These are phyloP conservation scores for Chiloscyllium punctatum DNA, from an alignment of 2,797 vertebrate species.

Conservation along the genomic window DNA sequence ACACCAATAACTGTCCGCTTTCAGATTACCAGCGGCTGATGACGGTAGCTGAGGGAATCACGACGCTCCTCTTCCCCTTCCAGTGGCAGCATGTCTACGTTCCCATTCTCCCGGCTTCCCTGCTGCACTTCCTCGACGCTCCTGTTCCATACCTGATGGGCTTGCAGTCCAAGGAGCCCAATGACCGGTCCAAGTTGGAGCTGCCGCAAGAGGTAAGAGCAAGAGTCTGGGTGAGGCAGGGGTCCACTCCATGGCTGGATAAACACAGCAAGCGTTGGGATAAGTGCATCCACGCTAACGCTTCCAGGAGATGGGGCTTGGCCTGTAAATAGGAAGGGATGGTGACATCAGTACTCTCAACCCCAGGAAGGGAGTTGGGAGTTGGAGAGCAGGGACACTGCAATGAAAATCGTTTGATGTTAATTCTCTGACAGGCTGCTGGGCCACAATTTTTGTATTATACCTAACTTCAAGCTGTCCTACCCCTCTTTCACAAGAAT, in stretches of 20 bases:
- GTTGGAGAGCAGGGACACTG: not conserved
- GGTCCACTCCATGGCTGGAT: not conserved
- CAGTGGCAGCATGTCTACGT: conserved; percentile 97
- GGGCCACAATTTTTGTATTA: too few species aligned
- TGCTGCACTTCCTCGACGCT: conserved; percentile 90
- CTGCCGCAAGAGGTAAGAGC: conserved; percentile 88
- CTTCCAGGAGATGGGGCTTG: not conserved
- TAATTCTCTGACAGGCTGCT: not conserved
- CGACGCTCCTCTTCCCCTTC: conserved; percentile 87
- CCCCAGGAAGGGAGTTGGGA: not conserved
- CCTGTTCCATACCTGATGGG: conserved; percentile 96
- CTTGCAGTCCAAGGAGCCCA: conserved; percentile 83
- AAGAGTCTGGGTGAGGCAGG: not conserved
- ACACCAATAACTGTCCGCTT: not conserved
- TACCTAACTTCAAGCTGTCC: too few species aligned
- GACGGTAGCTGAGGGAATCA: conserved; percentile 88
- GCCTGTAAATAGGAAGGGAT: not conserved
- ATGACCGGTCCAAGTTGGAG: conserved; percentile 85
- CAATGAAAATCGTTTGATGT: not conserved
- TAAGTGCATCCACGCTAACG: not conserved
- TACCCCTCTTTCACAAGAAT: too few species aligned
- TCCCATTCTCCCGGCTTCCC: conserved; percentile 85
- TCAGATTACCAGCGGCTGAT: conserved; percentile 93
- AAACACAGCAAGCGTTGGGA: not conserved
- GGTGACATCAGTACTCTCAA: too few species aligned